phyloP scores from a whole-genome alignment of 2,888 invertebrate genomes.

The Argyra leucocephala region DNA sequence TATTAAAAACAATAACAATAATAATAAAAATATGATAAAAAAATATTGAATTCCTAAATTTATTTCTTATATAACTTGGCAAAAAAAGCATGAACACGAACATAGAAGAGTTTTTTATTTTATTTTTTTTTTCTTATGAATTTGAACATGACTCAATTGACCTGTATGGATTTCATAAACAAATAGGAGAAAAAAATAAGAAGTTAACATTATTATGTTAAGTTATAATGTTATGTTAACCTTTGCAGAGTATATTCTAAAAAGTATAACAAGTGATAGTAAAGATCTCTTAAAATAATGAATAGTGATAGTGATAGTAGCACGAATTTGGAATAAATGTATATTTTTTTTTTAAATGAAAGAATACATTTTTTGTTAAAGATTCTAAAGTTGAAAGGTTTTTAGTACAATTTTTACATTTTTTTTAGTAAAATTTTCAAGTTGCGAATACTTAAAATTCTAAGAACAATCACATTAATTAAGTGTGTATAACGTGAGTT shows the following conservation, averaged over 20 bases:
- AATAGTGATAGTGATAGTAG: constrained; percentile 1
- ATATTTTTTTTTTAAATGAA: no score
- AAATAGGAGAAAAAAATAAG: not conserved
- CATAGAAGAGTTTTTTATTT: not conserved
- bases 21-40: not conserved
- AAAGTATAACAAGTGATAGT: no score
- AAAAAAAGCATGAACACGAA: not conserved
- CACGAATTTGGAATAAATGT: not conserved
- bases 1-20: no score
- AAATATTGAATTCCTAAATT: not conserved
- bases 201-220: not conserved
- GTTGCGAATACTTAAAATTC: no score
- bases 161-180: not conserved
- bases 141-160: not conserved
- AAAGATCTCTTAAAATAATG: not conserved
- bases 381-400: no score
- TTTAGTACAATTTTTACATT: no score
- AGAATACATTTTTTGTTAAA: no score
- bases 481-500: no score
- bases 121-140: not conserved
- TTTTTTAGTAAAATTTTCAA: no score
- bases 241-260: not conserved
- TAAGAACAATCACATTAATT: no score
- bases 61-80: not conserved
- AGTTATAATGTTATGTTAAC: not conserved